Conservation (phyloP, 1,140 invertebrate genomes). For the Dendrolimus kikuchii region DNA sequence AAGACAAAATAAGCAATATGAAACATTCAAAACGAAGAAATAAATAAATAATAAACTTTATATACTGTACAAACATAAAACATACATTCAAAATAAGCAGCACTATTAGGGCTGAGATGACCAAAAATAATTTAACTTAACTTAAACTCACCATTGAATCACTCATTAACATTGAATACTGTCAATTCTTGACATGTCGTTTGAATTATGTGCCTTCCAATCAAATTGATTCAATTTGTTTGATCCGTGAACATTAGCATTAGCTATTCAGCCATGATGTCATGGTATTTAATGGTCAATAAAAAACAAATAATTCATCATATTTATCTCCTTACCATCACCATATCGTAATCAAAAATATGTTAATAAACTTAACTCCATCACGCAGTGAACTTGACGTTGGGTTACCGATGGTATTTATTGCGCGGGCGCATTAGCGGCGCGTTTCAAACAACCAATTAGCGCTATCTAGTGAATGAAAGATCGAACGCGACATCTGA, state of each 20-base stretch:
- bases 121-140: no score
- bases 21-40: no score
- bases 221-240: no score
- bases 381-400: slow-evolving; percentile 7
- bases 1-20: no score
- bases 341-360: neutral
- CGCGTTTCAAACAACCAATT: slow-evolving; percentile 57
- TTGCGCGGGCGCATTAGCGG: slow-evolving; percentile 55
- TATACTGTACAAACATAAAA: no score
- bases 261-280: slow-evolving; percentile 7
- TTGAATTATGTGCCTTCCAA: no score
- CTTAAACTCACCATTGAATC: no score
- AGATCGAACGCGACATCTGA: slow-evolving; percentile 41
- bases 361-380: slow-evolving; percentile 1
- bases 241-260: slow-evolving; percentile 4
- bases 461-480: slow-evolving; percentile 52
- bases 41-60: no score
- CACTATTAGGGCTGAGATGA: no score
- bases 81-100: no score
- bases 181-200: no score
- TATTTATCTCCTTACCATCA: neutral
- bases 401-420: slow-evolving; percentile 36
- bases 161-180: no score
- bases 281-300: slow-evolving; percentile 1
- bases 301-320: slow-evolving; percentile 1